These are phyloP conservation scores for Drosophila heteroneura DNA, from an alignment of 2,888 invertebrate genomes.

Conservation along the genomic window DNA sequence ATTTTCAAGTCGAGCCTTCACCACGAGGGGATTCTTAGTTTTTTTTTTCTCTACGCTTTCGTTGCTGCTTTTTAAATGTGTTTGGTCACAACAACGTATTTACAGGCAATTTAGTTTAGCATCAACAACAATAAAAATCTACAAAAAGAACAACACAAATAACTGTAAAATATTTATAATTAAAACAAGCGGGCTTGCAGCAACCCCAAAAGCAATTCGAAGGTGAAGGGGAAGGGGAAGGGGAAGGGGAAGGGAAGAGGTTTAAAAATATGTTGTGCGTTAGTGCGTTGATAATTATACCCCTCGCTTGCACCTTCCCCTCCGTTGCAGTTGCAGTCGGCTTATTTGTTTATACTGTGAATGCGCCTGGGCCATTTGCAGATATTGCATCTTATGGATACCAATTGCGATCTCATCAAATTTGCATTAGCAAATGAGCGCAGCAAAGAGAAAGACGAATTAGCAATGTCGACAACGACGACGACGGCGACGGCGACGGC, in stretches of 20 bases:
- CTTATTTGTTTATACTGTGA: slow-evolving; percentile 13
- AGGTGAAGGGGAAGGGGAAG: too few species aligned
- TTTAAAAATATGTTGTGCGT: slow-evolving; percentile 32
- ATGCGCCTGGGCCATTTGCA: slow-evolving; percentile 18
- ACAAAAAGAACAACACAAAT: slow-evolving; percentile 21
- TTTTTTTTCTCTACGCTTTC: slow-evolving; percentile 3
- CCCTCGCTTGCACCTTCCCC: neutral
- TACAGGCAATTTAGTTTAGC: slow-evolving; percentile 52
- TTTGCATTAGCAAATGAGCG: slow-evolving; percentile 75
- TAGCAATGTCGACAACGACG: slow-evolving; percentile 9
- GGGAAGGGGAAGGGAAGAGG: slow-evolving; percentile 4
- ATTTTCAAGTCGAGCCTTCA: neutral
- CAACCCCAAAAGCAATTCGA: neutral
- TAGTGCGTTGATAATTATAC: slow-evolving; percentile 26
- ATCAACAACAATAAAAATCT: slow-evolving; percentile 21
- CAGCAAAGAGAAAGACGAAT: slow-evolving; percentile 37
- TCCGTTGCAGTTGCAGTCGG: neutral
- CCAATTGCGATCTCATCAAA: slow-evolving; percentile 54
- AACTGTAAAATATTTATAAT: slow-evolving; percentile 44
- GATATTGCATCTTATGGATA: slow-evolving; percentile 39
- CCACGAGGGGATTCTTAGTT: neutral
- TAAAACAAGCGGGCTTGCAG: slow-evolving; percentile 29
- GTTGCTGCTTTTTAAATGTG: slow-evolving; percentile 42
- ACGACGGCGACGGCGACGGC: slow-evolving; percentile 20
- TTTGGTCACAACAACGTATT: slow-evolving; percentile 67